Conservation (phyloP, 2,113 vertebrate species). For the Phoxinus phoxinus region DNA sequence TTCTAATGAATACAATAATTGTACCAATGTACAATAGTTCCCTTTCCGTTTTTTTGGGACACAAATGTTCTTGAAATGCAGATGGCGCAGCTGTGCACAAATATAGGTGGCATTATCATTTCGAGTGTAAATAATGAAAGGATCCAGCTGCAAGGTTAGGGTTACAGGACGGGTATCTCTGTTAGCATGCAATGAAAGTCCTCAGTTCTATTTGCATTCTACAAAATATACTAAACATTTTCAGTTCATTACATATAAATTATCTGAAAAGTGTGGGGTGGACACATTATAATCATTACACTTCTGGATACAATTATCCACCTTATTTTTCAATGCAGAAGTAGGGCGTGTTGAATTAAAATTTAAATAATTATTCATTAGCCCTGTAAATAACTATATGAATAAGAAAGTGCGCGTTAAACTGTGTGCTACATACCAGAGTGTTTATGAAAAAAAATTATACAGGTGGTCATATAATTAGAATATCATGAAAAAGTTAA, state of each 20-base stretch:
- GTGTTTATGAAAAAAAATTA: neutral
- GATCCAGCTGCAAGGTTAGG: constrained; percentile 72
- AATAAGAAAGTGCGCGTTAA: neutral
- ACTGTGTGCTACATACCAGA: neutral
- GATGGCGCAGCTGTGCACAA: constrained; percentile 73
- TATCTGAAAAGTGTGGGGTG: neutral
- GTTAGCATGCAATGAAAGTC: constrained; percentile 51
- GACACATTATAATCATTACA: neutral
- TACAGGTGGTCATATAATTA: too few species aligned
- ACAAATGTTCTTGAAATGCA: constrained; percentile 64
- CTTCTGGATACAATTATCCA: neutral
- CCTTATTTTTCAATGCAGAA: neutral
- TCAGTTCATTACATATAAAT: neutral
- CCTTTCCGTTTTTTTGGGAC: constrained; percentile 60
- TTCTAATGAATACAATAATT: constrained; percentile 35
- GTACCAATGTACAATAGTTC: constrained; percentile 50
- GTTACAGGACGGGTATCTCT: constrained; percentile 49
- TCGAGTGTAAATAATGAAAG: constrained; percentile 75
- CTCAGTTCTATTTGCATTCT: constrained; percentile 45
- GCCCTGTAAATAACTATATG: neutral
- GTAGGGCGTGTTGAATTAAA: too few species aligned
- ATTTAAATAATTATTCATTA: too few species aligned
- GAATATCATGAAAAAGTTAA: too few species aligned
- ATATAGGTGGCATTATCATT: constrained; percentile 73
- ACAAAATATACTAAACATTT: neutral